Conservation (phyloP, 2,888 invertebrate genomes). For the Taphrorychus bicolor region DNA sequence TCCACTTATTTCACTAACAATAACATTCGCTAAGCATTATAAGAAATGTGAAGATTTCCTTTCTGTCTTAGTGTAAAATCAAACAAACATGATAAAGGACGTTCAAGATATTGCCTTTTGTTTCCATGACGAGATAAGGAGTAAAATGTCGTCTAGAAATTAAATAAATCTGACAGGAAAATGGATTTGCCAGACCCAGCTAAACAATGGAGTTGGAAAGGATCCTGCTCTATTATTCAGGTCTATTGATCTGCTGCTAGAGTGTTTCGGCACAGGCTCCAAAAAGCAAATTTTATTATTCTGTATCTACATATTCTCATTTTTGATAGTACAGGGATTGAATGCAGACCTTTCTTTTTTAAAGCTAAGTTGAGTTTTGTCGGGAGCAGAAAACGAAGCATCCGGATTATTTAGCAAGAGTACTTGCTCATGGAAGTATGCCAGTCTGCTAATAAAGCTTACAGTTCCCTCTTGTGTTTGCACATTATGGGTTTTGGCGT, state of each 20-base stretch:
- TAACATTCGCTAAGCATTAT: too few species aligned
- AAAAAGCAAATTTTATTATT: not conserved
- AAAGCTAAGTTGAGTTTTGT: not conserved
- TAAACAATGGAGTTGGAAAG: not conserved
- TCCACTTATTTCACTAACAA: too few species aligned
- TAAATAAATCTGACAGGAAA: conserved; percentile 5
- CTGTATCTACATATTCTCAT: not conserved
- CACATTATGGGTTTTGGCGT: not conserved
- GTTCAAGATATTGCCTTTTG: not conserved
- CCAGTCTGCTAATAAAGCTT: too few species aligned
- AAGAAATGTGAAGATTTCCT: too few species aligned
- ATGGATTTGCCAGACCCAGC: not conserved
- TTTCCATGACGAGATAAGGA: not conserved
- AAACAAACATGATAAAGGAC: not conserved
- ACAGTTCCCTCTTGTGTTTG: not conserved
- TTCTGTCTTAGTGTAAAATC: too few species aligned
- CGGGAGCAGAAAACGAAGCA: not conserved
- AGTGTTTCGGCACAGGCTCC: not conserved
- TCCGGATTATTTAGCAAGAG: not conserved
- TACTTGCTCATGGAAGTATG: too few species aligned
- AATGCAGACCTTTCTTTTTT: not conserved
- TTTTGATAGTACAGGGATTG: not conserved
- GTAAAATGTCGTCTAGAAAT: conserved; percentile 3
- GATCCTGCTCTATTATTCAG: not conserved
- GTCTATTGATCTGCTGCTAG: not conserved